Base-by-base conservation (phyloP, 2,888 invertebrate species). In the Ormyrus thymus region DNA sequence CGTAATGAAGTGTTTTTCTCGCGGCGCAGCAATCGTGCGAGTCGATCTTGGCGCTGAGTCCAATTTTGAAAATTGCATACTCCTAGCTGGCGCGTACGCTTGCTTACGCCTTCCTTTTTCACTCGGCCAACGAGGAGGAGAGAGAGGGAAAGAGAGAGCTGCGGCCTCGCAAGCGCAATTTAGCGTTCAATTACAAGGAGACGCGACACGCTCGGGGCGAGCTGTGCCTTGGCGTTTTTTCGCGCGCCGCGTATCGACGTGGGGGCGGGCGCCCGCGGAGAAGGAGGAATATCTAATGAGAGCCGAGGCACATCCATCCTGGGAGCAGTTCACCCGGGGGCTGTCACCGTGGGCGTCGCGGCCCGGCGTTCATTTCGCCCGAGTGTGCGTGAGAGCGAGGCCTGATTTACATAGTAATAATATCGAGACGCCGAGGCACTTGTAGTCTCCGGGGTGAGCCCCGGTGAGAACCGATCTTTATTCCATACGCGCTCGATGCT, bases 401-500 rank as follows among this genome's bases (percentile, higher is more conserved):
- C 85, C 87, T 89, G 89, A 90, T 90, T 90, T 90, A 89, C 90
- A 90, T 90, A 89, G 90, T 90, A 90, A 90, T 90, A 90, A 90
- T 90, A 90, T 89, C 87, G 87, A 87, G 86, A 85, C 85, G 84
- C 76, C 66, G 29, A 29, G 51, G 70, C 51, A 6, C 56, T 53
- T 51, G 68, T 73, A 73, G 64, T 51, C 68, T 76, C 53, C 62
- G 13, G 69, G 69, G 50, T 58, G 45, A 29, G 7, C 48, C 13
- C 46, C 53, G 65, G n/a, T 46, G 46, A 59, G 64, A 66, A 48
- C 59, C 64, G 64, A 80, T 80, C 76, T 69, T 79, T 69, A 79
- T 79, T 79, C 62, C 68, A 73, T 68, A 55, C 68, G 71, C 2
- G 29, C 73, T 65, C 76, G 75, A 78, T 75, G 65, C 55, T 82